Evolutionary conservation across 2,113 vertebrate species (phyloP).

Genomic region (Sylvicapra grimmia): DNA sequence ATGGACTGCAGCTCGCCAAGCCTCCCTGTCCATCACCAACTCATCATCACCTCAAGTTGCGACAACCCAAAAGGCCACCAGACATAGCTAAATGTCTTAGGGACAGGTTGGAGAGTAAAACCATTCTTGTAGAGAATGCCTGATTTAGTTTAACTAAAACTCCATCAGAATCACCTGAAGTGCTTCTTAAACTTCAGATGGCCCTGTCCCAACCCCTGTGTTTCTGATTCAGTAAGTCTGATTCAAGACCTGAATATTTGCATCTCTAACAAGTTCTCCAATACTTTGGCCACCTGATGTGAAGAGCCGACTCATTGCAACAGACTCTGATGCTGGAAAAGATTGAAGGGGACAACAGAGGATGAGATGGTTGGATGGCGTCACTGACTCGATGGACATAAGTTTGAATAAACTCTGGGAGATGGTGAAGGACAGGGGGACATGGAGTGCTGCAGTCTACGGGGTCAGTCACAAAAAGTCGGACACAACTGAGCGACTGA

Average conservation of each 20-base stretch:
- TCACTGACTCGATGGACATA: neutral
- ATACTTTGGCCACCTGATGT: neutral
- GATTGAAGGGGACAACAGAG: neutral
- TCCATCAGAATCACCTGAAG: neutral
- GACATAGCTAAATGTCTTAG: neutral
- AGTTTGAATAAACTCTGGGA: neutral
- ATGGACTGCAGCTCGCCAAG: neutral
- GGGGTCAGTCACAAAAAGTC: neutral
- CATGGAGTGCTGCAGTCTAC: neutral
- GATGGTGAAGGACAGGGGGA: neutral
- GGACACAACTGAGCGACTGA: neutral
- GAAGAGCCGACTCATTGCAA: neutral
- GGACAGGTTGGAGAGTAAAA: neutral
- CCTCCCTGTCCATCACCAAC: neutral
- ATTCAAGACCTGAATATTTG: neutral
- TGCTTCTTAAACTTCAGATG: neutral
- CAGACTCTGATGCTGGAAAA: neutral
- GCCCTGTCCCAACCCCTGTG: no score
- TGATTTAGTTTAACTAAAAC: neutral
- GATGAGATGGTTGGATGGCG: neutral
- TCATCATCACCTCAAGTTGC: neutral
- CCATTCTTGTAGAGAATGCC: neutral
- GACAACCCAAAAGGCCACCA: neutral
- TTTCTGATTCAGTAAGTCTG: neutral
- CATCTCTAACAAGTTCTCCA: neutral